Percentiles rank a stretch among this genome's conserved stretches.
These are phyloP conservation scores for Diarsia brunnea DNA, from an alignment of 2,888 invertebrate genomes.

Conservation along the genomic window DNA sequence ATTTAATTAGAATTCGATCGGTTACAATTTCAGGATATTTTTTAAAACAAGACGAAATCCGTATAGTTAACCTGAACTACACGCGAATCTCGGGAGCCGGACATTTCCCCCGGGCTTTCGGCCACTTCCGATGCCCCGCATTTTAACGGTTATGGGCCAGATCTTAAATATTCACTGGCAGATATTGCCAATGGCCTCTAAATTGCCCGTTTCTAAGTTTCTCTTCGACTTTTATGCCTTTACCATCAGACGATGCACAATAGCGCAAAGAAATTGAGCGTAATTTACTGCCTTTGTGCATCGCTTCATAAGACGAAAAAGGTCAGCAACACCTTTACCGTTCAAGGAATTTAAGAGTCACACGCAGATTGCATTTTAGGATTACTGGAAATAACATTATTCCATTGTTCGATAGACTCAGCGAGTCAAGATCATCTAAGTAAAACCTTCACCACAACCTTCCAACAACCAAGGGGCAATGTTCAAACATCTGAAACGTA, in stretches of 20 bases:
- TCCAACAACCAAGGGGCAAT: slow-evolving; percentile 33
- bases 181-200: slow-evolving; percentile 53
- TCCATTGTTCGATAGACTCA: background rate
- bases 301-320: slow-evolving; percentile 30
- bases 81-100: slow-evolving; percentile 57
- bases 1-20: slow-evolving; percentile 32
- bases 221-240: slow-evolving; percentile 38
- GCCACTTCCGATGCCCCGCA: slow-evolving; percentile 49
- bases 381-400: background rate
- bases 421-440: slow-evolving; percentile 3
- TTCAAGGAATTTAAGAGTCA: slow-evolving; percentile 25
- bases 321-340: slow-evolving; percentile 12
- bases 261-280: slow-evolving; percentile 39
- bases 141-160: slow-evolving; percentile 58
- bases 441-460: slow-evolving; percentile 22
- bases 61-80: slow-evolving; percentile 36
- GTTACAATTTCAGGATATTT: slow-evolving; percentile 24
- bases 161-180: slow-evolving; percentile 60
- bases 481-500: slow-evolving; percentile 38
- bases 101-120: slow-evolving; percentile 42
- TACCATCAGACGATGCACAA: slow-evolving; percentile 28
- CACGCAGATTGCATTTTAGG: slow-evolving; percentile 19
- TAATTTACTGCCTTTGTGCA: slow-evolving; percentile 48
- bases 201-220: slow-evolving; percentile 42
- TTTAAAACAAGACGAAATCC: slow-evolving; percentile 41